These are phyloP conservation scores for Periparus ater DNA, from an alignment of 2,797 vertebrate genomes.

Conservation along the genomic window DNA sequence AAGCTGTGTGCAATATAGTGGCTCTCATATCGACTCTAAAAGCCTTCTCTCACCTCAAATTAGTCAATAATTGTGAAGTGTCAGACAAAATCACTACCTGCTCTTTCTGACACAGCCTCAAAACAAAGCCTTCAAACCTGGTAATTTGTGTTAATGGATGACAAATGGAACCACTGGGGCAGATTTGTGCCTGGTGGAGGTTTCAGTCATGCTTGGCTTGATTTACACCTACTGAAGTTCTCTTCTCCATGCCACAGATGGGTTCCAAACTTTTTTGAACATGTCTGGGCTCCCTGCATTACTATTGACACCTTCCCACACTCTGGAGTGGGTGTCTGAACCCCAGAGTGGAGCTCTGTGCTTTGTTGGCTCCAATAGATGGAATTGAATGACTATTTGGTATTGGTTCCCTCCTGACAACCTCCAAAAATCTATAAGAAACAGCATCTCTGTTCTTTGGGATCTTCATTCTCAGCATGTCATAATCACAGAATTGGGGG, in stretches of 20 bases:
- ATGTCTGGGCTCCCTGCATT: background rate
- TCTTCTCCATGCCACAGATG: background rate
- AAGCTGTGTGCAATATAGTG: background rate
- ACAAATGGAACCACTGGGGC: background rate
- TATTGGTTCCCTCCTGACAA: background rate
- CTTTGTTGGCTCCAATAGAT: background rate
- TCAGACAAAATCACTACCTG: conserved; percentile 14
- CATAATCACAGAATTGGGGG: background rate
- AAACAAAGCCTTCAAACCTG: background rate
- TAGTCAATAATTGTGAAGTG: conserved; percentile 29
- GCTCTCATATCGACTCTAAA: background rate
- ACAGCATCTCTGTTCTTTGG: background rate
- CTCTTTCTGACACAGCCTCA: background rate
- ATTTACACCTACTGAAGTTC: conserved; percentile 3
- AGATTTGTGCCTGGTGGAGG: background rate
- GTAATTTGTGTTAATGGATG: conserved; percentile 13
- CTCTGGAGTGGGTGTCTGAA: background rate
- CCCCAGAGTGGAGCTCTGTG: background rate
- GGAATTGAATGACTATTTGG: background rate
- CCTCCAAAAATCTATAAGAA: background rate
- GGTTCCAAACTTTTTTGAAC: background rate
- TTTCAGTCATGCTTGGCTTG: background rate
- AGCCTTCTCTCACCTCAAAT: conserved; percentile 30
- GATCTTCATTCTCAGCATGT: background rate
- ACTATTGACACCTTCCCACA: background rate